Conservation (phyloP, 2,113 vertebrate genomes). For the Coracopsis vasa region DNA sequence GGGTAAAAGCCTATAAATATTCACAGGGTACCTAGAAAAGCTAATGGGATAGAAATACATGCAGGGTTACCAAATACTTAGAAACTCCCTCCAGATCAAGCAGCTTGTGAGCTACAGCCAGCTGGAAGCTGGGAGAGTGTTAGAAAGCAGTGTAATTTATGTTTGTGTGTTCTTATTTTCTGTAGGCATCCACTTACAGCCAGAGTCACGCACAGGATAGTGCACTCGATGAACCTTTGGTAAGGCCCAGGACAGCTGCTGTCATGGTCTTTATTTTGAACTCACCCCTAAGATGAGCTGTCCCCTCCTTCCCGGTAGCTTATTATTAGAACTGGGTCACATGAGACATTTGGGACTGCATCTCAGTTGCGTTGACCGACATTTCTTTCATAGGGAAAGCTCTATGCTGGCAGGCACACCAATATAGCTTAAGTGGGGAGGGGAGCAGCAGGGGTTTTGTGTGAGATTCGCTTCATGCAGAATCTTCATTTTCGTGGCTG, state of each 20-base stretch:
- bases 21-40: background rate
- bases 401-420: background rate
- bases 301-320: slow-evolving; percentile 5
- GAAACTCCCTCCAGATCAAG: background rate
- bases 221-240: background rate
- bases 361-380: background rate
- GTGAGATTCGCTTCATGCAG: background rate
- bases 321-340: slow-evolving; percentile 54
- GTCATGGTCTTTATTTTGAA: slow-evolving; percentile 1
- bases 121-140: background rate
- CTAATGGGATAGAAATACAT: background rate
- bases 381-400: background rate
- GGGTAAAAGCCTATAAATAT: background rate
- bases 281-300: background rate
- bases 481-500: background rate
- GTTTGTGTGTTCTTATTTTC: background rate
- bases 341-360: background rate
- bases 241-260: background rate
- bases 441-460: background rate
- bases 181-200: background rate
- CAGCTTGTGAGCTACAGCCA: background rate
- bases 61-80: background rate
- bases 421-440: background rate
- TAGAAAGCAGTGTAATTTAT: background rate
- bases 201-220: background rate